Conservation (phyloP, 2,113 vertebrate species). For the Sinocyclocheilus grahami region DNA sequence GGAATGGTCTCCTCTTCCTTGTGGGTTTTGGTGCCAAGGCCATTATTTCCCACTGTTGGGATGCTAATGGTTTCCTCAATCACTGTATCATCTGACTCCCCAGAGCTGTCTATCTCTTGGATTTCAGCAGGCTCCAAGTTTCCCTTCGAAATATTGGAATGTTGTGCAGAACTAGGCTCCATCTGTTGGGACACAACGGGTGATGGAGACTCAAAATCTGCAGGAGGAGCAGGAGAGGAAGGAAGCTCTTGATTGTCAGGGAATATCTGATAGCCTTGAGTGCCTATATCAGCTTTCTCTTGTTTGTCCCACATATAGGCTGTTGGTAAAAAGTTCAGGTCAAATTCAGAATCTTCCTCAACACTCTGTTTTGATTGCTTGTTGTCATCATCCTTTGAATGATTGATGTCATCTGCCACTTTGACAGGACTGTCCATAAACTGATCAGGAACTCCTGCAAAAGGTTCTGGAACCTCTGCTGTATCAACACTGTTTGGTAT, state of each 20-base stretch:
- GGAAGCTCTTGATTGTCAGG: conserved; percentile 40
- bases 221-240: conserved; percentile 59
- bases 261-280: conserved; percentile 42
- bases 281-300: conserved; percentile 60
- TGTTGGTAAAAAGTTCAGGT: conserved; percentile 77
- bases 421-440: conserved; percentile 71
- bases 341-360: conserved; percentile 75
- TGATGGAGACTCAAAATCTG: conserved; percentile 58
- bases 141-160: conserved; percentile 47
- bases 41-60: conserved; percentile 18
- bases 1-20: conserved; percentile 55
- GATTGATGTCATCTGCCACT: conserved; percentile 32
- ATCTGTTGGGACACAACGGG: conserved; percentile 44
- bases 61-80: conserved; percentile 76
- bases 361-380: conserved; percentile 61
- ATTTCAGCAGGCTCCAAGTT: conserved; percentile 65
- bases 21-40: conserved; percentile 17
- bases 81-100: conserved; percentile 88
- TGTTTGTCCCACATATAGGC: conserved; percentile 76
- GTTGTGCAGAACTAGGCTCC: conserved; percentile 51
- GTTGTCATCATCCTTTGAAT: conserved; percentile 46
- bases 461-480: conserved; percentile 65
- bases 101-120: conserved; percentile 84
- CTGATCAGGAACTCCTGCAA: conserved; percentile 70
- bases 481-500: conserved; percentile 52